Conservation (phyloP, 2,888 invertebrate genomes). For the Hirtodrosophila cameraria region DNA sequence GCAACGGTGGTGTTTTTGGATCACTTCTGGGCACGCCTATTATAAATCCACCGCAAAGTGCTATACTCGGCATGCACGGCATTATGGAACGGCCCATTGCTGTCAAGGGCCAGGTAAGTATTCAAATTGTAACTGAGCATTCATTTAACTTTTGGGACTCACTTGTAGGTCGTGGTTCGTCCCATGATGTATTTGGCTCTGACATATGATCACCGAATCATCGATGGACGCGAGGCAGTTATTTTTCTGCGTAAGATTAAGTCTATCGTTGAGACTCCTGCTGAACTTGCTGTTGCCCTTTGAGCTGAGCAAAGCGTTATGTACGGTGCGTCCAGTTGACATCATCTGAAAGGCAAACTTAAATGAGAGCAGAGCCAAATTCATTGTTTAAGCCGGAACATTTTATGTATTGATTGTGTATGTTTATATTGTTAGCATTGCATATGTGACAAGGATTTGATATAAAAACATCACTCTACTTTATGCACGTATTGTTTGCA, state of each 20-base stretch:
- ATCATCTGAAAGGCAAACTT: background rate
- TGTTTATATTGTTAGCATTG: background rate
- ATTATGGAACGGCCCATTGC: slow-evolving; percentile 98
- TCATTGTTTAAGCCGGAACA: slow-evolving; percentile 11
- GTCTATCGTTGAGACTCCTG: slow-evolving; percentile 97
- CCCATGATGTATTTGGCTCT: slow-evolving; percentile 99
- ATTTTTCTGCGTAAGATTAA: slow-evolving; percentile 98
- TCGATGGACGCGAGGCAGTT: slow-evolving; percentile 99
- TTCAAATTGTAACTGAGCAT: no score
- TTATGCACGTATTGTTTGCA: no score
- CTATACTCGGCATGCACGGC: slow-evolving; percentile 99
- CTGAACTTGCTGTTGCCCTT: slow-evolving; percentile 95
- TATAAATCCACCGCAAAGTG: slow-evolving; percentile 99
- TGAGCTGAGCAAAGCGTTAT: slow-evolving; percentile 85
- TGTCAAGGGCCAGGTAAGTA: slow-evolving; percentile 91
- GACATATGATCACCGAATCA: slow-evolving; percentile 99
- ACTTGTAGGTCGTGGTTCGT: slow-evolving; percentile 93
- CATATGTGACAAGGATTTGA: no score
- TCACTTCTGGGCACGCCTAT: slow-evolving; percentile 99
- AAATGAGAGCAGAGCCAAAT: slow-evolving; percentile 20
- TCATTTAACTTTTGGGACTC: no score
- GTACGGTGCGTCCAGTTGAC: background rate
- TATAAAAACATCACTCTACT: no score
- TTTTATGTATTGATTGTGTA: background rate
- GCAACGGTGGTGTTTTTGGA: slow-evolving; percentile 99